Evolutionary conservation across 2,888 invertebrate genomes (phyloP), one percentile per base, ranked within the genome.

Genomic region (Acleris emargana): DNA sequence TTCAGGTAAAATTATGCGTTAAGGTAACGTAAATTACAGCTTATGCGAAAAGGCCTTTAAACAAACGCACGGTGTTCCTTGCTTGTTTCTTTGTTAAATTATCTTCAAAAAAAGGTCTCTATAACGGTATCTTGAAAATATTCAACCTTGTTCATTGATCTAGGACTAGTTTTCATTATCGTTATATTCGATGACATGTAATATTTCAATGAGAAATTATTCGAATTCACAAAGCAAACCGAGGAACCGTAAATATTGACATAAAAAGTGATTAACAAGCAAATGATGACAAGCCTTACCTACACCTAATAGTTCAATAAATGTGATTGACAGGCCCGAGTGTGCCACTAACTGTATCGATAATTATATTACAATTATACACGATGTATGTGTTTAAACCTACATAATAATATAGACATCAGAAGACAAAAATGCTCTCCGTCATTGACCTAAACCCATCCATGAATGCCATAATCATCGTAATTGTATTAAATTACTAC

Each of bases 181-280:
- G 50, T 66, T 66, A 66, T 5, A 47, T 20, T 47, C 51, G 45
- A 66, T 66, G 66, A 66, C 57, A 66, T 55, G 62, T 49, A 53
- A 62, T 28, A 25, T 53, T 54, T 38, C 22, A 64, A 59, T 59
- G 25, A n/a, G 18, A 67, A 59, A 62, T 62, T 42, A 60, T 51
- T 43, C 13, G 28, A 18, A 42, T 18, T 42, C 18, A 58, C 49
- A 59, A 64, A 64, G 59, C 54, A 54, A 54, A 20, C 22, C 32
- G 20, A 51, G 57, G 61, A 61, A 57, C 60, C 66, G 66, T 66
- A 66, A 61, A 66, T 66, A 61, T 52, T 52, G 55, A 61, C 55
- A 57, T 50, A 55, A 57, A 60, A 60, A 60, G 13, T 20, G 43
- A 59, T 61, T 52, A 47, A 61, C 45, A 61, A 57, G 51, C 45